phyloP scores from a whole-genome alignment of 1,140 invertebrate genomes.

The Panonychus citri region DNA sequence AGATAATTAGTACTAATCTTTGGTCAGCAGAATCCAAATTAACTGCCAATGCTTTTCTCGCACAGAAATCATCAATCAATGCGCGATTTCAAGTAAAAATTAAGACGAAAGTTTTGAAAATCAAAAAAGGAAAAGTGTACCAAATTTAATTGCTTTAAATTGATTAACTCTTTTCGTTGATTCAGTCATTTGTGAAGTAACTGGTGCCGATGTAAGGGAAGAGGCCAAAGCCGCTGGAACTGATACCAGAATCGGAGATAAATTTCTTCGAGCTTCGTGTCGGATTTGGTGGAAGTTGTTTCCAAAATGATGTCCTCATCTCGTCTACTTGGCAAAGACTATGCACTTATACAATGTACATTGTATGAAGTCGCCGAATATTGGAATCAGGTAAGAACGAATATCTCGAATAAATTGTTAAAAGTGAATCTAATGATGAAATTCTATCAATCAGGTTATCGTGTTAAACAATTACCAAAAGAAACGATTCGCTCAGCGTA shows the following conservation, averaged over 20 bases:
- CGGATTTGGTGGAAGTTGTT: conserved; percentile 95
- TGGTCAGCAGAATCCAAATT: conserved; percentile 99
- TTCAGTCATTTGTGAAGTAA: conserved; percentile 86
- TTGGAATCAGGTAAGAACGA: conserved; percentile 76
- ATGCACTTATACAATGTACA: conserved; percentile 82
- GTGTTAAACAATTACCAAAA: conserved; percentile 95
- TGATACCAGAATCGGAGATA: conserved; percentile 84
- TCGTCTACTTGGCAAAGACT: conserved; percentile 93
- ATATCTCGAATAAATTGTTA: too few species aligned
- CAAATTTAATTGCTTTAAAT: too few species aligned
- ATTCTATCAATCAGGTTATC: conserved; percentile 68
- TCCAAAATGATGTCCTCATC: conserved; percentile 93
- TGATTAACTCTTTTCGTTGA: too few species aligned
- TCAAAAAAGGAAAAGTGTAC: too few species aligned
- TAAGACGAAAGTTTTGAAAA: not conserved
- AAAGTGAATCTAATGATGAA: too few species aligned
- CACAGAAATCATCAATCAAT: conserved; percentile 94
- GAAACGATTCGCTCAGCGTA: too few species aligned
- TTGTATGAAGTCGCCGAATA: conserved; percentile 87
- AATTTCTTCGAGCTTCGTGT: conserved; percentile 94
- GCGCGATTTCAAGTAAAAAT: conserved; percentile 39
- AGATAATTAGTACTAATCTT: conserved; percentile 90
- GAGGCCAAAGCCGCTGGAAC: conserved; percentile 81
- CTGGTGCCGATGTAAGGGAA: conserved; percentile 88
- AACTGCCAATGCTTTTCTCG: conserved; percentile 92